A percentile compares a stretch with the other conserved stretches of the same genome.
Evolutionary conservation across 2,797 vertebrate species (phyloP).

Genomic region (Phoxinus dragarum): DNA sequence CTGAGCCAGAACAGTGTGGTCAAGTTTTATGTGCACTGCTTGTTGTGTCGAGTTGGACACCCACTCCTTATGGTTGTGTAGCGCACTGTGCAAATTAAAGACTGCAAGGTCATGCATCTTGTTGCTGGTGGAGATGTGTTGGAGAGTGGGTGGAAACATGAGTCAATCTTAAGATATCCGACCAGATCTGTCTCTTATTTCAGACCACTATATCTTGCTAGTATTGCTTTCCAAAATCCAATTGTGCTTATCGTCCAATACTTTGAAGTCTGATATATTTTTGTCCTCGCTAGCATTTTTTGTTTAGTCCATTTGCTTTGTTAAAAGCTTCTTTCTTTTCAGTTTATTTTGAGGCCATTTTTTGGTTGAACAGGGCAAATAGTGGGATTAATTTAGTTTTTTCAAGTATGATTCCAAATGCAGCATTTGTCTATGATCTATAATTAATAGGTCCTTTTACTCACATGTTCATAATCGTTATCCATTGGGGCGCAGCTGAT

Average conservation of each 20-base stretch:
- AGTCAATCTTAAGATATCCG: slow-evolving; percentile 44
- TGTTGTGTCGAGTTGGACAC: slow-evolving; percentile 45
- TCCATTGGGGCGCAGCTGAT: no score
- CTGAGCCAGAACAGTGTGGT: slow-evolving; percentile 58
- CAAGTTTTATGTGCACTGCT: slow-evolving; percentile 43
- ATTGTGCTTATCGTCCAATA: slow-evolving; percentile 59
- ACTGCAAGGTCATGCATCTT: slow-evolving; percentile 52
- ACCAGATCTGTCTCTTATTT: slow-evolving; percentile 45
- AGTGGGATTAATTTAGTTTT: neutral
- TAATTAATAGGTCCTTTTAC: neutral
- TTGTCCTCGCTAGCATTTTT: neutral
- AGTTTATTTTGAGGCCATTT: neutral
- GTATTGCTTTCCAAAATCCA: slow-evolving; percentile 34
- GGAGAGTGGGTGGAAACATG: slow-evolving; percentile 43
- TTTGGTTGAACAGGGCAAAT: neutral
- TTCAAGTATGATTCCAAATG: neutral
- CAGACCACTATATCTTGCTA: slow-evolving; percentile 25
- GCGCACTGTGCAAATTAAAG: slow-evolving; percentile 47
- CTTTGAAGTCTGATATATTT: slow-evolving; percentile 43
- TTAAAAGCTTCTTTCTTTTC: neutral
- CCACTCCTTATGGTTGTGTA: slow-evolving; percentile 37
- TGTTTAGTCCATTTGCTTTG: neutral
- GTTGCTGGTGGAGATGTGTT: slow-evolving; percentile 20
- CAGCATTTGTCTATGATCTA: slow-evolving; percentile 46
- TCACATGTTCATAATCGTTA: no score